phyloP scores from a whole-genome alignment of 2,888 invertebrate species.

The Heliconius sara region DNA sequence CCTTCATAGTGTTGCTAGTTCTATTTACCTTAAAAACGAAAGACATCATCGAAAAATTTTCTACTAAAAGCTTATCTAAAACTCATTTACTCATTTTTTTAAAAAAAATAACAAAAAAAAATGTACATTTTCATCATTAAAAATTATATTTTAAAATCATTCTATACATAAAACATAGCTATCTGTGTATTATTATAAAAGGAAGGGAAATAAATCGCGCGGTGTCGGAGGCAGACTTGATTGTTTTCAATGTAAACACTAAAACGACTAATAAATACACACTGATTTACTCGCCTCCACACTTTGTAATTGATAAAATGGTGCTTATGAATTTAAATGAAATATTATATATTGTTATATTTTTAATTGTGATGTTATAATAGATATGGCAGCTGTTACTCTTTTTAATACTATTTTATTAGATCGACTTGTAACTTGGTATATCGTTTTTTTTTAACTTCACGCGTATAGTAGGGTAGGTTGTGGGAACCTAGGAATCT shows the following conservation, averaged over 20 bases:
- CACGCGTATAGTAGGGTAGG: neutral
- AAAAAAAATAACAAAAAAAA: neutral
- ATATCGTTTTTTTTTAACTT: neutral
- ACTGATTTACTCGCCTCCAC: conserved; percentile 49
- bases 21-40: too few species aligned
- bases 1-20: too few species aligned
- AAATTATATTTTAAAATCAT: conserved; percentile 42
- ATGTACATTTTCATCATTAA: neutral
- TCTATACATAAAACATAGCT: conserved; percentile 55
- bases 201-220: conserved; percentile 71
- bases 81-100: neutral
- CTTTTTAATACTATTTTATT: neutral
- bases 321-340: neutral
- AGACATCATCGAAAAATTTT: too few species aligned
- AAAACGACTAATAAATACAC: conserved; percentile 67
- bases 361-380: neutral
- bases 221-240: conserved; percentile 72
- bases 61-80: neutral
- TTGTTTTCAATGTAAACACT: conserved; percentile 76
- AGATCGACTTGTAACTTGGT: too few species aligned
- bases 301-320: conserved; percentile 30
- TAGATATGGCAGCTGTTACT: conserved; percentile 1
- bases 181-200: conserved; percentile 72
- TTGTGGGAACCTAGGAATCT: neutral
- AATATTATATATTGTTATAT: neutral